Conservation (phyloP, 2,797 vertebrate genomes). For the Melanotaenia pygmaea region DNA sequence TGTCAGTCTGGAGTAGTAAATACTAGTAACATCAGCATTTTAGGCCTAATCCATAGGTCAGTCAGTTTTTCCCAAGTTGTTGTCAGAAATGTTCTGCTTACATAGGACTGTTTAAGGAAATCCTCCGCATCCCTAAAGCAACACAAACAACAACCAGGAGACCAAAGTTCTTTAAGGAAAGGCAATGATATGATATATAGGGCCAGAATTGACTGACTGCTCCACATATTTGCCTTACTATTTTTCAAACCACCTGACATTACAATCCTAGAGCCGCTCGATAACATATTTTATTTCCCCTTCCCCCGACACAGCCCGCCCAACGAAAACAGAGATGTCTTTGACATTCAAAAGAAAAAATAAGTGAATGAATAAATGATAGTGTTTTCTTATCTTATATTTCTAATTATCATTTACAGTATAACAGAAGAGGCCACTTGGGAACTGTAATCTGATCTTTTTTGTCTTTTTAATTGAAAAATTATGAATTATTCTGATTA, state of each 20-base stretch:
- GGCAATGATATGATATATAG: not conserved
- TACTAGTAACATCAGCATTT: not conserved
- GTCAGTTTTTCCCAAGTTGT: not conserved
- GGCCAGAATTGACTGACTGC: not conserved
- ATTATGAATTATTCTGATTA: not conserved
- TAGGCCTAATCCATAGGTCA: not conserved
- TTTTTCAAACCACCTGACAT: not conserved
- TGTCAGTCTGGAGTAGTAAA: conserved; percentile 4
- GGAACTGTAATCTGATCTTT: no score
- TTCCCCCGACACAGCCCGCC: not conserved
- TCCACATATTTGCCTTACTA: not conserved
- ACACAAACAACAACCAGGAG: not conserved
- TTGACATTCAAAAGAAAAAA: not conserved
- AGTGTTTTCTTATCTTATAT: no score
- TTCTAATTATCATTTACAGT: no score
- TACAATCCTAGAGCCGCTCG: not conserved
- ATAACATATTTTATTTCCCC: not conserved
- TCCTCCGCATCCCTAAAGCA: not conserved
- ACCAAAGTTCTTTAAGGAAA: not conserved
- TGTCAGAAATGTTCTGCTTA: not conserved
- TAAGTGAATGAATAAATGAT: no score
- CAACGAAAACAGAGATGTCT: not conserved
- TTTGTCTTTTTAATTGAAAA: not conserved
- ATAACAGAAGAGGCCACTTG: no score
- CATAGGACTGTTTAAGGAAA: not conserved